Base-by-base conservation (phyloP, 1,140 invertebrate genomes). In the Planococcus citri region DNA sequence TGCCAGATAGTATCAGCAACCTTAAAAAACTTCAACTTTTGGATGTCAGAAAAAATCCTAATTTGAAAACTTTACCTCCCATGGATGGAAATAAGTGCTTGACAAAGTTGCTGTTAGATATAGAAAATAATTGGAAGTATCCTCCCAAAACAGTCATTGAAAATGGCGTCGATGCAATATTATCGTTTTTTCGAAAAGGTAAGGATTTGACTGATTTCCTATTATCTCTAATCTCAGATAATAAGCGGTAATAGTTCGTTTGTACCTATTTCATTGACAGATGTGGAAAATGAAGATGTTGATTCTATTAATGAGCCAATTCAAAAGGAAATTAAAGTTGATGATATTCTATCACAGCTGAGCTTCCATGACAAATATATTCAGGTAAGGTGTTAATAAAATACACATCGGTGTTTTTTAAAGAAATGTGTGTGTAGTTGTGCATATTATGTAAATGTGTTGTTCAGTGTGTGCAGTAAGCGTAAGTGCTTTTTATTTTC, bases 31-130 rank as follows among this genome's bases (percentile, higher is more conserved):
- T 97, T 25, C 85, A 90, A 73, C 92, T 89, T 74, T 81, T 97
- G 1, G 91, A 93, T 77, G 83, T 88, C 72, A 93, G 95, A 80
- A 88, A 93, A 76, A 97, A 97, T 38, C 9, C n/a, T 80, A 85
- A 89, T 75, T 76, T 97, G 68, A 82, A 84, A 70, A 82, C 83
- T 73, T 80, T 97, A 73, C 93, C 94, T 71, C 83, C 87, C 72
- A 6, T 64, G 1, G 2, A 64, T 4, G 4, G 24, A 20, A 64
- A 64, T 25, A 64, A 64, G 24, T 27, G 14, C 2, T 27, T 64
- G 9, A 24, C 10, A 64, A 10, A 10, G 3, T 25, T 64, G 10
- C 22, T 64, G 6, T 64, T 64, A 27, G 60, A 64, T 64, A 20
- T 24, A 25, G 20, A 64, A 25, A 24, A 22, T 17, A 21, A 64